Evolutionary conservation across 2,888 invertebrate species (phyloP).

Genomic region (Zonitis immaculata): DNA sequence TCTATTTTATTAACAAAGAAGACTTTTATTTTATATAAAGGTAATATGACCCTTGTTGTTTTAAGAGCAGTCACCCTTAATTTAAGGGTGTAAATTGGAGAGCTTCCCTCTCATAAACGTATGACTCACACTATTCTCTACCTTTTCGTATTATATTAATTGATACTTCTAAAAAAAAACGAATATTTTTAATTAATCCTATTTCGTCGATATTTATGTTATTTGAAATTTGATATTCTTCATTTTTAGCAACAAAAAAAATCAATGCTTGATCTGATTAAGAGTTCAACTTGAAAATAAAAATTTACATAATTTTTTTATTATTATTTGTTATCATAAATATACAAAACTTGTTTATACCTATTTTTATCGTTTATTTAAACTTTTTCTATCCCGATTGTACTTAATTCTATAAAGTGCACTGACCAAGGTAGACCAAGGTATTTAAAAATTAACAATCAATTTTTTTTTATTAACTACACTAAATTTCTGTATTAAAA

Average conservation of each 20-base stretch:
- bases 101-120: neutral
- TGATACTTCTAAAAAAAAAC: neutral
- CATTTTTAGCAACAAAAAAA: neutral
- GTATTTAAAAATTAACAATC: constrained; percentile 1
- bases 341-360: neutral
- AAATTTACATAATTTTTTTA: too few species aligned
- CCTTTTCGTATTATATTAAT: neutral
- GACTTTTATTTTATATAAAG: neutral
- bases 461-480: neutral
- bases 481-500: neutral
- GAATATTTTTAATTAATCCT: neutral
- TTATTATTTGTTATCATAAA: neutral
- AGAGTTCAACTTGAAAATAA: neutral
- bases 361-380: neutral
- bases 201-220: neutral
- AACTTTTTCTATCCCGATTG: neutral
- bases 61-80: neutral
- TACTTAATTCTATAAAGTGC: neutral
- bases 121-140: neutral
- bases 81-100: neutral
- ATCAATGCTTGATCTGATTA: neutral
- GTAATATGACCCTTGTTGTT: neutral
- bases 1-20: neutral
- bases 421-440: constrained; percentile 1
- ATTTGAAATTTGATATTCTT: neutral